Conservation (phyloP, 1,140 invertebrate species). For the Ceratosolen solmsi region DNA sequence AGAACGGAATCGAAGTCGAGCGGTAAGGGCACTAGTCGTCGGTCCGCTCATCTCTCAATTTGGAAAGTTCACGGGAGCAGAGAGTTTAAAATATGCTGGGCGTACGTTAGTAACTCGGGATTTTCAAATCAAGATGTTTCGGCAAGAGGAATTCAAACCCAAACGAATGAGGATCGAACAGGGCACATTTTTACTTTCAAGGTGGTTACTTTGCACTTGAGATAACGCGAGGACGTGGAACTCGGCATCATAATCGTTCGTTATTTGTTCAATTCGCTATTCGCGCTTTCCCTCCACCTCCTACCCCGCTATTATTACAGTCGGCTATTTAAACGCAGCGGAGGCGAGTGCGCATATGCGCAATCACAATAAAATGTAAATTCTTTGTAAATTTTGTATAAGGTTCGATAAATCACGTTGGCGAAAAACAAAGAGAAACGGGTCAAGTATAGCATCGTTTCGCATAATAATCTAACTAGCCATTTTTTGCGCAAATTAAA, state of each 20-base stretch:
- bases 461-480: neutral
- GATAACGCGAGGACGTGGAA: neutral
- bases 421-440: neutral
- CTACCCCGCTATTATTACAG: neutral
- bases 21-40: no score
- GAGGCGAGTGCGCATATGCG: neutral
- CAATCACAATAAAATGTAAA: neutral
- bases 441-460: conserved; percentile 2
- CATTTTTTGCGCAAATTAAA: neutral
- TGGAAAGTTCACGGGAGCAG: no score
- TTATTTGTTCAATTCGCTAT: neutral
- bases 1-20: no score
- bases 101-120: no score
- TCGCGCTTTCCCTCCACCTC: neutral
- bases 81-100: no score
- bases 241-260: neutral
- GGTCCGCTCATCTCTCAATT: no score
- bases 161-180: neutral
- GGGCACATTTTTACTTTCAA: neutral
- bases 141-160: no score
- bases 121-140: no score
- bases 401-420: conserved; percentile 10
- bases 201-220: neutral
- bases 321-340: neutral
- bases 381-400: neutral